phyloP scores from a whole-genome alignment of 2,113 vertebrate species.

The Chaenogobius annularis region DNA sequence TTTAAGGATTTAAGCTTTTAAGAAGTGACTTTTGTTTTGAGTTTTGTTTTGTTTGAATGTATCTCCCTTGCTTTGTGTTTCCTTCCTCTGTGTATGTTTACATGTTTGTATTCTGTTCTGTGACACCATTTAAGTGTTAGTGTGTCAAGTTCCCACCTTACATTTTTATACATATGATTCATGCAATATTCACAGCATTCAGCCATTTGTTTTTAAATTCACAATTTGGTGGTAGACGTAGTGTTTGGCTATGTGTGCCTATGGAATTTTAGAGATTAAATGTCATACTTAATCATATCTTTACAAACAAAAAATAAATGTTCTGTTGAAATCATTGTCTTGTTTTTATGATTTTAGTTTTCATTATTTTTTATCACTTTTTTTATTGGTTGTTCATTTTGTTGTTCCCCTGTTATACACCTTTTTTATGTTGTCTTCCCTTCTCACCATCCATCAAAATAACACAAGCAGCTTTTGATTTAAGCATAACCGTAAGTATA shows the following conservation, averaged over 20 bases:
- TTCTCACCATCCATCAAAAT: not conserved
- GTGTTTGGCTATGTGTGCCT: conserved; percentile 54
- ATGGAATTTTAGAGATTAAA: conserved; percentile 50
- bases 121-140: conserved; percentile 52
- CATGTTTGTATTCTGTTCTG: conserved; percentile 64
- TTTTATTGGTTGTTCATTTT: conserved; percentile 26
- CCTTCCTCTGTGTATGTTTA: conserved; percentile 64
- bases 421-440: conserved; percentile 13
- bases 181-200: conserved; percentile 67
- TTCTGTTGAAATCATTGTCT: conserved; percentile 77
- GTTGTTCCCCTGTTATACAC: conserved; percentile 17
- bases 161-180: conserved; percentile 55
- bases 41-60: conserved; percentile 62
- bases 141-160: conserved; percentile 42
- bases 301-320: conserved; percentile 77
- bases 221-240: conserved; percentile 55
- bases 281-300: conserved; percentile 51
- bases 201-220: conserved; percentile 66
- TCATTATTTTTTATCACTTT: conserved; percentile 55
- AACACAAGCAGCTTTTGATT: conserved; percentile 6
- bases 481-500: conserved; percentile 10
- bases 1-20: conserved; percentile 23
- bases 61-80: conserved; percentile 53
- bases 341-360: conserved; percentile 73
- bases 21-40: conserved; percentile 1